These are phyloP conservation scores for Moxostoma hubbsi DNA, from an alignment of 2,797 vertebrate species.

Conservation along the genomic window DNA sequence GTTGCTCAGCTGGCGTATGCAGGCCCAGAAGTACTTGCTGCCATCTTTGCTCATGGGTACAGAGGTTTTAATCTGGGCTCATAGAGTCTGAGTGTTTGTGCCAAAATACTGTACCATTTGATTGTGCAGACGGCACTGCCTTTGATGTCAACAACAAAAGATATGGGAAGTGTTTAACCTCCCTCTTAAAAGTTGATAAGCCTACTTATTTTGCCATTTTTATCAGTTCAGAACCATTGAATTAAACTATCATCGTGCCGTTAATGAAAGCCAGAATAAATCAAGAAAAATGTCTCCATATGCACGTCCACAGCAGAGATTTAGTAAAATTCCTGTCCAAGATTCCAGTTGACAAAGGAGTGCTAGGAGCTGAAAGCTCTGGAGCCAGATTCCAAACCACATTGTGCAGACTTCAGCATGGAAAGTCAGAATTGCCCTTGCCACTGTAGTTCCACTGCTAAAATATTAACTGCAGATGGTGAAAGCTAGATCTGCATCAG, in stretches of 20 bases:
- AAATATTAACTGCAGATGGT: conserved; percentile 25
- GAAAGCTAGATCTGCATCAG: conserved; percentile 25
- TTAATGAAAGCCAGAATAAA: conserved; percentile 37
- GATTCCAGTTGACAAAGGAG: conserved; percentile 34
- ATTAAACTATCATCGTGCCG: conserved; percentile 46
- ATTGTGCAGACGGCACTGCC: background rate
- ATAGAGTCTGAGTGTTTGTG: no score
- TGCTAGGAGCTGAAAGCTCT: conserved; percentile 20
- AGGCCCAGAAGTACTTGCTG: no score
- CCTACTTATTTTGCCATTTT: background rate
- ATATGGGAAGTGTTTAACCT: background rate
- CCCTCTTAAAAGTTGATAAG: background rate
- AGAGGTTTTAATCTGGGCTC: no score
- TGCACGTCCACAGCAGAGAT: conserved; percentile 30
- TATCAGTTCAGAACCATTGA: background rate
- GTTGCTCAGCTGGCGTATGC: no score
- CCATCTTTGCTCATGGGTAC: no score
- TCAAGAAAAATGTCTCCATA: conserved; percentile 30
- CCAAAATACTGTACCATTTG: background rate
- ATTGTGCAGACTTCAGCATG: conserved; percentile 50
- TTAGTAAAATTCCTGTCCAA: conserved; percentile 30
- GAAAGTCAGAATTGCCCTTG: conserved; percentile 35
- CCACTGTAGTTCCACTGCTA: conserved; percentile 1
- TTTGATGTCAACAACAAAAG: background rate
- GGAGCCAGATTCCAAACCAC: conserved; percentile 57